Evolutionary conservation across 2,888 invertebrate species (phyloP).

Genomic region (Zele albiditarsus): DNA sequence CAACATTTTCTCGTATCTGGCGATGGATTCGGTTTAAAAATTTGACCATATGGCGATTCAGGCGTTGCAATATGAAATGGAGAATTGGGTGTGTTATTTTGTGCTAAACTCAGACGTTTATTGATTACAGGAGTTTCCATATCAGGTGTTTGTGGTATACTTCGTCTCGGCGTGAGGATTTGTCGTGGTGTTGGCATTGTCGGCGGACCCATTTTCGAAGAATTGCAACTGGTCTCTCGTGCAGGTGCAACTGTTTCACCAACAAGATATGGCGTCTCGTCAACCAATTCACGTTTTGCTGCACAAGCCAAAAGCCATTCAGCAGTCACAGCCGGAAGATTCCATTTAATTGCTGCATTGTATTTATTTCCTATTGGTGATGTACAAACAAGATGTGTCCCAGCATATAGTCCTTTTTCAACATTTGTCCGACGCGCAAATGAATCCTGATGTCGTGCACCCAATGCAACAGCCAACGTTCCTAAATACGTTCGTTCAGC

Average conservation of each 20-base stretch:
- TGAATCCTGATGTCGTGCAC: conserved; percentile 82
- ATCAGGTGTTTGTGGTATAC: conserved; percentile 47
- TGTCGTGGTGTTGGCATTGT: conserved; percentile 43
- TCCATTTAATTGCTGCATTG: conserved; percentile 88
- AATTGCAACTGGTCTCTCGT: conserved; percentile 15
- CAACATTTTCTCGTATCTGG: conserved; percentile 74
- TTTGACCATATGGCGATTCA: conserved; percentile 75
- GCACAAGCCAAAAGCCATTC: conserved; percentile 86
- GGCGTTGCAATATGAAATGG: conserved; percentile 75
- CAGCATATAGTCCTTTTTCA: conserved; percentile 76
- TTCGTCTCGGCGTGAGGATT: conserved; percentile 58
- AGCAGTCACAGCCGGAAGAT: conserved; percentile 84
- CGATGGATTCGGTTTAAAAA: conserved; percentile 74
- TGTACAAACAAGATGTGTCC: conserved; percentile 88
- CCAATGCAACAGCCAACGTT: conserved; percentile 80
- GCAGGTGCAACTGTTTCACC: conserved; percentile 73
- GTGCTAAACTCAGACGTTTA: conserved; percentile 60
- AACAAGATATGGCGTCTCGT: conserved; percentile 77
- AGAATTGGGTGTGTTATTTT: conserved; percentile 66
- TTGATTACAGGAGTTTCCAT: conserved; percentile 61
- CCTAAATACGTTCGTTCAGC: conserved; percentile 84
- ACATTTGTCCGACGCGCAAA: conserved; percentile 77
- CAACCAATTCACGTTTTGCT: conserved; percentile 74
- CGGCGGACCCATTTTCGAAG: conserved; percentile 47
- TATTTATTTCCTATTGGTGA: conserved; percentile 86